Evolutionary conservation across 2,888 invertebrate genomes (phyloP), one percentile per base, ranked within the genome.

Genomic region (Caenorhabditis japonica): DNA sequence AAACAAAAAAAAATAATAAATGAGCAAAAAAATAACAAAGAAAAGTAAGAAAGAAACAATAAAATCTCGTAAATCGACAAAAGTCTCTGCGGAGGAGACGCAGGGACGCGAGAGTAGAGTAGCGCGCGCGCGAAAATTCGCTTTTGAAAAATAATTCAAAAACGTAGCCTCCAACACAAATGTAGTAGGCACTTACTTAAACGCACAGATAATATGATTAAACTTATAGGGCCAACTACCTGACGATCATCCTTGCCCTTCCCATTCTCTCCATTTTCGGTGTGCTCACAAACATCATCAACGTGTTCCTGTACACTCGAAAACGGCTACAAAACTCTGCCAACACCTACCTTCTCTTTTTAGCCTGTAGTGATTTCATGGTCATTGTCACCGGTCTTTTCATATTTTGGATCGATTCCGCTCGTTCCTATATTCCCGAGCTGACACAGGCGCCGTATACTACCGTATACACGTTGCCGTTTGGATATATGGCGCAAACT

Each of bases 401-500:
- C 73, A 85, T 87, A 33, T 87, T 87, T 61, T 87, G 87, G 87
- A 82, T 86, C 46, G 80, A 76, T 39, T 76, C 76, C 5, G 77
- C 76, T 2, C 52, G 77, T 23, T 79, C 82, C 23, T 87, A 87
- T 64, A 81, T 87, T 30, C 80, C 82, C 4, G 82, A 80, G 38
- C 75, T 87, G 23, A 76, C 82, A 5, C 73, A 82, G 17, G 84
- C 86, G 7, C 86, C 87, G 5, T 83, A 87, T 64, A 82, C 84
- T 0, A 84, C 87, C 0, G 83, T 88, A 3, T 86, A 87, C 73
- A 81, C 86, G 0, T 73, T 87, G 13, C 87, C 86, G 3, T 81
- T 87, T 33, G 85, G 86, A 15, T 86, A 87, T 61, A 87, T 87
- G 85, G 87, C 87, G 13, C 87, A 87, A 64, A 86, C 87, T 0